Percentiles rank a stretch among this genome's conserved stretches.
Evolutionary conservation across 2,888 invertebrate genomes (phyloP).

Genomic region (Chalcis sispes): DNA sequence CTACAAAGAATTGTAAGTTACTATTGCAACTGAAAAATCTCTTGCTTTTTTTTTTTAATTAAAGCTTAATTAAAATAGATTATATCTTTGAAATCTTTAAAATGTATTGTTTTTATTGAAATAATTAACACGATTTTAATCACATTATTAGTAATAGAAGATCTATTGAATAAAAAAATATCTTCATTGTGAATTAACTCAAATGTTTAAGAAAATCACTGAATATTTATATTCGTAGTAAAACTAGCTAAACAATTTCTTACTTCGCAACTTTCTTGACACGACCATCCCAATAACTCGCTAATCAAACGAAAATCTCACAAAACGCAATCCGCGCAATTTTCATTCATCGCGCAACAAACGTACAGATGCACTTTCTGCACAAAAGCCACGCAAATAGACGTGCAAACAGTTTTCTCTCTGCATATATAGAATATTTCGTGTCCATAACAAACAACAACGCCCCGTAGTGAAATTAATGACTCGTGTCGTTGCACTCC

Average conservation of each 20-base stretch:
- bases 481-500: constrained; percentile 13
- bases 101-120: too few species aligned
- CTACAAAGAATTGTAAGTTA: constrained; percentile 39
- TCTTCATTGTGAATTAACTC: too few species aligned
- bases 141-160: neutral
- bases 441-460: too few species aligned
- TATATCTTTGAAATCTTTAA: neutral
- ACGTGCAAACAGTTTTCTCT: too few species aligned
- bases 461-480: neutral
- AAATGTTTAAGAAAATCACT: neutral
- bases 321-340: neutral
- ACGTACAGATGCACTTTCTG: neutral
- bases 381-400: too few species aligned
- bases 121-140: too few species aligned
- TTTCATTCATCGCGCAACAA: neutral
- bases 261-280: too few species aligned
- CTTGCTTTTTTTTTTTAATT: neutral
- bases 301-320: too few species aligned
- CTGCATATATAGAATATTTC: too few species aligned
- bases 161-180: neutral
- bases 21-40: neutral
- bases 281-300: too few species aligned
- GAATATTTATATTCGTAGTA: too few species aligned
- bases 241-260: too few species aligned
- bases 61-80: neutral